phyloP scores from a whole-genome alignment of 2,113 vertebrate species.

The Rafetus swinhoei region DNA sequence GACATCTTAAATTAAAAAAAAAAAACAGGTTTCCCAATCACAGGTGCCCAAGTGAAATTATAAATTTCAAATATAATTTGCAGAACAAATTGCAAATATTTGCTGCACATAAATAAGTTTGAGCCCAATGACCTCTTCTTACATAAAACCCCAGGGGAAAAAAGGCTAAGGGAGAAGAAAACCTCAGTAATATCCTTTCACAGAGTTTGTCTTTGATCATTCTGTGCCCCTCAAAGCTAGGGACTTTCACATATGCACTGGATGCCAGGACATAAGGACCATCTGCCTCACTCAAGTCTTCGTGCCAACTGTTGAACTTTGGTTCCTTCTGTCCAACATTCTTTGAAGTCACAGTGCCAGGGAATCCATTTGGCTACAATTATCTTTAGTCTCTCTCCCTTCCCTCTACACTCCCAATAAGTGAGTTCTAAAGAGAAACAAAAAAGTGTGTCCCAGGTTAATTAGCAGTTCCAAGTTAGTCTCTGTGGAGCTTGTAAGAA shows the following conservation, averaged over 20 bases:
- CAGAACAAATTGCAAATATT: background rate
- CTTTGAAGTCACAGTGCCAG: background rate
- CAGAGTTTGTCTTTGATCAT: background rate
- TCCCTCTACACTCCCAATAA: background rate
- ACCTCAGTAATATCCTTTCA: background rate
- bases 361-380: background rate
- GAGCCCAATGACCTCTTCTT: background rate
- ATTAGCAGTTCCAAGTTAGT: background rate
- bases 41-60: background rate
- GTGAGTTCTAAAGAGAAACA: background rate
- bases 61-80: no score
- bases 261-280: background rate
- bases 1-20: background rate
- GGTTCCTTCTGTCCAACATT: background rate
- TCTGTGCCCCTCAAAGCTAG: background rate
- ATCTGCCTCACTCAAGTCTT: background rate
- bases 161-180: background rate
- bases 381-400: background rate
- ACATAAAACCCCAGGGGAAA: background rate
- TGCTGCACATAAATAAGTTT: background rate
- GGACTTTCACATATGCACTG: background rate
- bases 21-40: conserved; percentile 25
- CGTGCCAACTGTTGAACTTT: background rate
- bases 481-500: background rate
- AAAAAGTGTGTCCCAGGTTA: background rate